Evolutionary conservation across 2,113 vertebrate species (phyloP).

Genomic region (Grallaria varia): DNA sequence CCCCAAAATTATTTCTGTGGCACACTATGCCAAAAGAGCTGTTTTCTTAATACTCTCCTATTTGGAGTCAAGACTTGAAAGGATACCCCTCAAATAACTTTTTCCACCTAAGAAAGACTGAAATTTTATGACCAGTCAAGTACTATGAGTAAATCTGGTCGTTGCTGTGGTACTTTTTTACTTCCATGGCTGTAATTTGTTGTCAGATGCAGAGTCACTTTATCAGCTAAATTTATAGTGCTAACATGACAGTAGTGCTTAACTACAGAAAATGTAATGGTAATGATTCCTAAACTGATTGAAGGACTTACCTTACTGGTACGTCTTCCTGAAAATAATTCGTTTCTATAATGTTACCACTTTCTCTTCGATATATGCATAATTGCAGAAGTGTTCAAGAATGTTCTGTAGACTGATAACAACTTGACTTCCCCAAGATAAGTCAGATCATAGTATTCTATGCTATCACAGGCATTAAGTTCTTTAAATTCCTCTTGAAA

Average conservation of each 20-base stretch:
- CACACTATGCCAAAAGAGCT: background rate
- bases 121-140: background rate
- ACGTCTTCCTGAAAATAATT: background rate
- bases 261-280: background rate
- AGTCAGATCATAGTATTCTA: background rate
- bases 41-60: background rate
- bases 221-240: background rate
- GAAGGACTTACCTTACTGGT: background rate
- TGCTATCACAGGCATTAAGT: background rate
- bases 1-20: background rate
- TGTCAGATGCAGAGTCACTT: background rate
- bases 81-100: background rate
- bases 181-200: background rate
- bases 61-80: background rate
- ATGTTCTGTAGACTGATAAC: background rate
- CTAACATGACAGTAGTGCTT: background rate
- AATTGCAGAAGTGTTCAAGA: constrained; percentile 4
- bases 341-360: background rate
- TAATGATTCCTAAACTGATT: background rate
- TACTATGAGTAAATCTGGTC: background rate
- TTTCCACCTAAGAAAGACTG: background rate
- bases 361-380: background rate
- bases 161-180: background rate
- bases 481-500: constrained; percentile 9
- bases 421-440: background rate